Conservation (phyloP, 1,140 invertebrate genomes). For the Bombus superbus region DNA sequence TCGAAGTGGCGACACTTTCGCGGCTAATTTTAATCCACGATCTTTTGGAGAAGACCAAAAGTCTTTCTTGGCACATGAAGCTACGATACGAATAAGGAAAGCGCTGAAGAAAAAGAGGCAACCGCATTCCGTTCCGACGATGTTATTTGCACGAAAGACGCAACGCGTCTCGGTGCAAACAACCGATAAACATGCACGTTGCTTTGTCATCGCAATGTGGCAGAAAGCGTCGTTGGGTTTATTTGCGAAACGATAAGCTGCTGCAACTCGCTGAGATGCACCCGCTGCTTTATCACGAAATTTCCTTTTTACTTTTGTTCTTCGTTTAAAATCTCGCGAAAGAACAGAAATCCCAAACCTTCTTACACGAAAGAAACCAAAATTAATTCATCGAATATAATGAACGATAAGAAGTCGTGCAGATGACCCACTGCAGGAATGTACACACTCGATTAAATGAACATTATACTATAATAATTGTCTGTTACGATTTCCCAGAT, state of each 20-base stretch:
- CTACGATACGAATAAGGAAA: conserved; percentile 53
- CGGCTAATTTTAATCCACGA: conserved; percentile 25
- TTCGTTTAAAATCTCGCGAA: neutral
- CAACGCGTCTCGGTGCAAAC: conserved; percentile 58
- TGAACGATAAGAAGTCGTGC: neutral
- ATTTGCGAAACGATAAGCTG: conserved; percentile 64
- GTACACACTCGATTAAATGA: neutral
- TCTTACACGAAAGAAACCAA: neutral
- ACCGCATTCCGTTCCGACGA: conserved; percentile 56
- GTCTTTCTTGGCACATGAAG: conserved; percentile 30
- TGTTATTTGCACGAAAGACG: conserved; percentile 58
- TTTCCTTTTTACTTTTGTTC: neutral
- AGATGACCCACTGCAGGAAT: neutral
- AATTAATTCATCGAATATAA: neutral
- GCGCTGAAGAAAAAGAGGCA: conserved; percentile 53
- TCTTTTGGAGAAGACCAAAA: conserved; percentile 32
- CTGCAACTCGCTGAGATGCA: conserved; percentile 9
- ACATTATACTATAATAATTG: neutral
- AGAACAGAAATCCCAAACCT: too few relatives aligned
- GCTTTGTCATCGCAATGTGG: conserved; percentile 63
- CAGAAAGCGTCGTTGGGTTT: conserved; percentile 49
- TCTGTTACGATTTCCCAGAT: neutral
- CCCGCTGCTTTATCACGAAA: conserved; percentile 28
- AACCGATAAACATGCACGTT: conserved; percentile 67
- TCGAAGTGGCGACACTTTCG: neutral